Evolutionary conservation across 2,888 invertebrate species (phyloP).

Genomic region (Apocheima hispidaria): DNA sequence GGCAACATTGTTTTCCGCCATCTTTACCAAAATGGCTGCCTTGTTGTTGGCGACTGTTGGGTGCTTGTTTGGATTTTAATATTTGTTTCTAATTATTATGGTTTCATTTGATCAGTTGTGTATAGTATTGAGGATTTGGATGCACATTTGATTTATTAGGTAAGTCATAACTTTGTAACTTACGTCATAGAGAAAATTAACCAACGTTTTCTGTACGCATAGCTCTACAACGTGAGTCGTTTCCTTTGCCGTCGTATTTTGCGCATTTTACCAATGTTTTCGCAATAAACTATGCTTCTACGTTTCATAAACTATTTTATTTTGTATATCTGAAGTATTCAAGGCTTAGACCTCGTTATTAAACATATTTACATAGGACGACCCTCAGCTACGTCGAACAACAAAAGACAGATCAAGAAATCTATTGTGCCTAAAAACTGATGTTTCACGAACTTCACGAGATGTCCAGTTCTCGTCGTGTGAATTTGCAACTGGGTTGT

Average conservation of each 20-base stretch:
- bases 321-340: constrained; percentile 2
- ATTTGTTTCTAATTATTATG: constrained; percentile 78
- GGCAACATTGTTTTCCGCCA: constrained; percentile 57
- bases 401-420: constrained; percentile 63
- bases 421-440: constrained; percentile 51
- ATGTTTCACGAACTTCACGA: constrained; percentile 46
- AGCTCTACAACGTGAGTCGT: constrained; percentile 77
- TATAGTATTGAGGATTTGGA: constrained; percentile 57
- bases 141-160: constrained; percentile 61
- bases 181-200: constrained; percentile 27
- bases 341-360: constrained; percentile 16
- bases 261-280: constrained; percentile 32
- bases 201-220: constrained; percentile 53
- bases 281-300: constrained; percentile 11
- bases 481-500: constrained; percentile 10
- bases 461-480: constrained; percentile 16
- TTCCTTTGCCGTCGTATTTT: constrained; percentile 47
- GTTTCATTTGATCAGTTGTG: constrained; percentile 60
- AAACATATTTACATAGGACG: constrained; percentile 60
- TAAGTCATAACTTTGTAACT: constrained; percentile 55
- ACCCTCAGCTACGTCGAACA: constrained; percentile 56
- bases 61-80: constrained; percentile 80
- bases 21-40: constrained; percentile 81
- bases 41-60: constrained; percentile 84
- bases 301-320: not conserved